A percentile compares a stretch with the other conserved stretches of the same genome.
These are phyloP conservation scores for Hydractinia echinata DNA, from an alignment of 30 jellyfish, hydroid and myxozoan genomes.

Conservation along the genomic window DNA sequence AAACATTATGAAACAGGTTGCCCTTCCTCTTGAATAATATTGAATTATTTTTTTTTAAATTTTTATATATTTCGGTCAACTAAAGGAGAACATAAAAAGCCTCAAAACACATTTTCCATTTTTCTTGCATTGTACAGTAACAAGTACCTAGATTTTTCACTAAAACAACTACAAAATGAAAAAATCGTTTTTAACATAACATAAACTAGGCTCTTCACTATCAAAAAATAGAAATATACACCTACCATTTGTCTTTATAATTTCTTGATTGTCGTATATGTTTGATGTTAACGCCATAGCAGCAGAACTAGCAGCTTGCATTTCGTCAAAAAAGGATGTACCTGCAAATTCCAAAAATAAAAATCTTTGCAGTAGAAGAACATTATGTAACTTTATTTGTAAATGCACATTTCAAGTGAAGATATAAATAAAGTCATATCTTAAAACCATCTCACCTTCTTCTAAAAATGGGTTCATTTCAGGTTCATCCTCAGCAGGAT, in stretches of 20 bases:
- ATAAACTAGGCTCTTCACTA: too few relatives aligned
- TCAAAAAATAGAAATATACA: background rate
- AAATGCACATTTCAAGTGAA: background rate
- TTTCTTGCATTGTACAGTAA: too few relatives aligned
- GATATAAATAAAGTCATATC: background rate
- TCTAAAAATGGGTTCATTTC: constrained; percentile 24
- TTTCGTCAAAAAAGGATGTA: constrained; percentile 59
- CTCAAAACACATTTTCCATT: too few relatives aligned
- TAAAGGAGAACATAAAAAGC: too few relatives aligned
- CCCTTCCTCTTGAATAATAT: too few relatives aligned
- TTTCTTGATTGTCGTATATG: constrained; percentile 6
- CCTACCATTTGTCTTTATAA: constrained; percentile 45
- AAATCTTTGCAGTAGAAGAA: background rate
- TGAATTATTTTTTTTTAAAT: too few relatives aligned
- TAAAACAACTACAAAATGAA: too few relatives aligned
- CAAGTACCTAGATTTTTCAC: too few relatives aligned
- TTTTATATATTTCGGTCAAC: too few relatives aligned
- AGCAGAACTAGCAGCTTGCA: constrained; percentile 91
- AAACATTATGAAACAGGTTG: too few relatives aligned
- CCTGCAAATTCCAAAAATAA: constrained; percentile 5
- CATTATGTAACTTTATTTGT: background rate
- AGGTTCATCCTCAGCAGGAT: background rate
- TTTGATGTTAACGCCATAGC: constrained; percentile 87
- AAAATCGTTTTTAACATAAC: too few relatives aligned
- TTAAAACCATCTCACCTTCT: constrained; percentile 17